Conservation (phyloP, 2,113 vertebrate genomes). For the Xenopus borealis region DNA sequence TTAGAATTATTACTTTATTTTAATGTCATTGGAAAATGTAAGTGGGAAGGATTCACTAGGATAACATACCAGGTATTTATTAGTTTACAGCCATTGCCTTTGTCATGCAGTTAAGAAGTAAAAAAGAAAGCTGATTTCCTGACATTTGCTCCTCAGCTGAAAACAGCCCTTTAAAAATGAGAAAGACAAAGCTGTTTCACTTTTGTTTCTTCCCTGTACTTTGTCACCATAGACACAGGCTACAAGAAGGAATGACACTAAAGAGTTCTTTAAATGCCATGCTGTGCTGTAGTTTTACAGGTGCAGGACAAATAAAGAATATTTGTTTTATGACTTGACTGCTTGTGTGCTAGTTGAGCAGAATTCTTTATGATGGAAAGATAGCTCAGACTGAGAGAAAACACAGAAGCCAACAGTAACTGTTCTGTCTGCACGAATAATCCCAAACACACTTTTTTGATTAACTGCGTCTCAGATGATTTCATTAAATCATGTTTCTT, state of each 20-base stretch:
- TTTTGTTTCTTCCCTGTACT: constrained; percentile 34
- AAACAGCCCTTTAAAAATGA: constrained; percentile 40
- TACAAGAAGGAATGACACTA: constrained; percentile 33
- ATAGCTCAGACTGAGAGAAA: constrained; percentile 53
- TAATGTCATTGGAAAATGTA: no score
- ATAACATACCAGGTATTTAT: not conserved
- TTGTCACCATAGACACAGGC: constrained; percentile 51
- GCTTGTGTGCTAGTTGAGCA: constrained; percentile 41
- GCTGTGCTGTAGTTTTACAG: constrained; percentile 49
- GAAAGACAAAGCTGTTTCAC: constrained; percentile 30
- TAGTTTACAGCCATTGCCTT: constrained; percentile 34
- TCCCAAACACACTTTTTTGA: constrained; percentile 49
- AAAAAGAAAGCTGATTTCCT: constrained; percentile 33
- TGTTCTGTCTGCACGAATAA: constrained; percentile 51
- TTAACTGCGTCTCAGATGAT: constrained; percentile 53
- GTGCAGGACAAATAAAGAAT: constrained; percentile 51
- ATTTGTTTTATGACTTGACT: constrained; percentile 54
- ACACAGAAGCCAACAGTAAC: constrained; percentile 50
- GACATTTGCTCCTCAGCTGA: constrained; percentile 39
- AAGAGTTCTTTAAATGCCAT: constrained; percentile 23
- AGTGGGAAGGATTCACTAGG: no score
- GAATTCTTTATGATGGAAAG: constrained; percentile 51
- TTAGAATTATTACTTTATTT: no score
- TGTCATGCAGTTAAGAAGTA: constrained; percentile 38
- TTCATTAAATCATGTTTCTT: constrained; percentile 53